Evolutionary conservation across 1,140 invertebrate genomes (phyloP), one percentile per base, ranked within the genome.

Genomic region (Macrocentrus cingulum): DNA sequence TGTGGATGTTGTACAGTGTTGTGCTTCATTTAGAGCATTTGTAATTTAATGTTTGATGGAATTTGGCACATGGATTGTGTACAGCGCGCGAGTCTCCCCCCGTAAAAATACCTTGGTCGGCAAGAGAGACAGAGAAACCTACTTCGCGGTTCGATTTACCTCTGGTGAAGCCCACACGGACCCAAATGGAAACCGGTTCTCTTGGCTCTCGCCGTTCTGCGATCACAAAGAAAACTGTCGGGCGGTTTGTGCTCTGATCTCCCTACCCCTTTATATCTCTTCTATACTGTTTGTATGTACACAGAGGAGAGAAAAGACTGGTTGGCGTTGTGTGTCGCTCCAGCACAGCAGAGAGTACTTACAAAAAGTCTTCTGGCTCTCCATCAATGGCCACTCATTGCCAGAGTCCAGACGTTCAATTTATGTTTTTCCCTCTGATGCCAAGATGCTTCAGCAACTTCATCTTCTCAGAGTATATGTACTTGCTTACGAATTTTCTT

Each of bases 101-200:
- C 18, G 13, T 22, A 51, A 37, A 37, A 37, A 37, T 51, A 51
- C 11, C 18, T 5, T 19, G 8, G 13, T 15, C 18, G 18, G 16
- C 1, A 5, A 20, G n/a, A n/a, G n/a, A 44, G 2, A 44, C 7
- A 16, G 32, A 37, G 18, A 37, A 18, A 39, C 49, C 49, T 23
- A 42, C n/a, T 57, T 50, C 13, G 46, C 37, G 36, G 36, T 41
- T 41, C 46, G 37, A 49, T 41, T 57, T 57, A 50, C 20, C 29
- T 57, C 20, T n/a, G n/a, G 22, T 49, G 32, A n/a, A 16, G 13
- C 3, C 46, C 37, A 48, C 23, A 51, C 34, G 49, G 34, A 51
- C 13, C 53, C 37, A 56, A 53, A 53, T 36, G 54, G 51, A 61
- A 56, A 61, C 53, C 59, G 53, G 59, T 56, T 61, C 46, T 46